Conservation (phyloP, 2,113 vertebrate genomes). For the Hoplias malabaricus region DNA sequence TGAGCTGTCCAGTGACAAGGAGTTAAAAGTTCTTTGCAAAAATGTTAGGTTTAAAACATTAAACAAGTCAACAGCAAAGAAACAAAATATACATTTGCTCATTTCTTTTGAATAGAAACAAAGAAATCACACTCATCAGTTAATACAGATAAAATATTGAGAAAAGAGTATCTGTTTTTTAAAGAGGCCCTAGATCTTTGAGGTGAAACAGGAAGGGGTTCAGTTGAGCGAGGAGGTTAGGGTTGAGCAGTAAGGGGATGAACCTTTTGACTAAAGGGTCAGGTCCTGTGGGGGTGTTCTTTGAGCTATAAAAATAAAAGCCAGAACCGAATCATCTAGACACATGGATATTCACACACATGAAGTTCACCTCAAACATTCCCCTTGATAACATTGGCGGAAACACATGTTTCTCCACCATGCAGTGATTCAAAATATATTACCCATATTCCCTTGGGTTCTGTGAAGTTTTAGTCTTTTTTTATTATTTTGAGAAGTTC, state of each 20-base stretch:
- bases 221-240: conserved; percentile 10
- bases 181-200: conserved; percentile 43
- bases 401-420: neutral
- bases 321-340: neutral
- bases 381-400: neutral
- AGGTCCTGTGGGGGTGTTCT: conserved; percentile 21
- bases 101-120: too few relatives aligned
- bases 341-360: neutral
- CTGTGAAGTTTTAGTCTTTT: neutral
- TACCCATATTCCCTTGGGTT: neutral
- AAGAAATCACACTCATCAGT: too few relatives aligned
- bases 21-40: too few relatives aligned
- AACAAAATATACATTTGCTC: too few relatives aligned
- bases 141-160: neutral
- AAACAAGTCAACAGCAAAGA: too few relatives aligned
- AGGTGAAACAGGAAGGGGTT: conserved; percentile 44
- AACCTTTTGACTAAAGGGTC: conserved; percentile 47
- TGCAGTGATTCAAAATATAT: neutral
- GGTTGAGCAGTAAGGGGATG: conserved; percentile 35
- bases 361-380: neutral
- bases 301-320: conserved; percentile 1
- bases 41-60: too few relatives aligned
- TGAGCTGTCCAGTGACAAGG: too few relatives aligned
- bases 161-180: conserved; percentile 30
- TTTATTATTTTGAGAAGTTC: neutral